These are phyloP conservation scores for Pemphigus obesinymphae DNA, from an alignment of 1,140 invertebrate genomes.

Conservation along the genomic window DNA sequence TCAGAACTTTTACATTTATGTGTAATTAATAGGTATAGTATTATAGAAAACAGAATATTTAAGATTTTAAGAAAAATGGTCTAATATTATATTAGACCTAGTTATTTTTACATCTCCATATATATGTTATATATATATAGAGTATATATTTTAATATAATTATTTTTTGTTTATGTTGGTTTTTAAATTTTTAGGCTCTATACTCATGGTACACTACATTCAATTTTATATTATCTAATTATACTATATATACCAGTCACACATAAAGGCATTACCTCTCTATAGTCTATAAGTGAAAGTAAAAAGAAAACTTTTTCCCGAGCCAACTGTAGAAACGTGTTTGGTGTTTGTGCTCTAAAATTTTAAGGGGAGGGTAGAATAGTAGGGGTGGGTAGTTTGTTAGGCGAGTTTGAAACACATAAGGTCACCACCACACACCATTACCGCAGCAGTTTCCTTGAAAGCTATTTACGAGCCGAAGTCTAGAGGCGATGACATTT, in stretches of 20 bases:
- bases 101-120: no score
- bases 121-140: no score
- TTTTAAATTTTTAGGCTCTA: background rate
- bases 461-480: conserved; percentile 16
- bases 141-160: no score
- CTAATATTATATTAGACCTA: no score
- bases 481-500: background rate
- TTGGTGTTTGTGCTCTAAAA: background rate
- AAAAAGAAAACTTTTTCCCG: background rate
- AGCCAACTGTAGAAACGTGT: background rate
- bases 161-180: background rate
- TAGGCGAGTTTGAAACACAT: background rate
- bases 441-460: background rate
- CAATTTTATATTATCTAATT: no score
- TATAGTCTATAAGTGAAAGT: background rate
- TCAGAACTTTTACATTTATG: no score
- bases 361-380: background rate
- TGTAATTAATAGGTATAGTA: no score
- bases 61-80: no score
- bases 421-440: background rate
- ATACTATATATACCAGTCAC: background rate
- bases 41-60: no score
- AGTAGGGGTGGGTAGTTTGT: background rate
- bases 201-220: background rate
- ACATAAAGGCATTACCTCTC: background rate